Base-by-base conservation (phyloP, 1,140 invertebrate genomes). In the Drosophila aff. region DNA sequence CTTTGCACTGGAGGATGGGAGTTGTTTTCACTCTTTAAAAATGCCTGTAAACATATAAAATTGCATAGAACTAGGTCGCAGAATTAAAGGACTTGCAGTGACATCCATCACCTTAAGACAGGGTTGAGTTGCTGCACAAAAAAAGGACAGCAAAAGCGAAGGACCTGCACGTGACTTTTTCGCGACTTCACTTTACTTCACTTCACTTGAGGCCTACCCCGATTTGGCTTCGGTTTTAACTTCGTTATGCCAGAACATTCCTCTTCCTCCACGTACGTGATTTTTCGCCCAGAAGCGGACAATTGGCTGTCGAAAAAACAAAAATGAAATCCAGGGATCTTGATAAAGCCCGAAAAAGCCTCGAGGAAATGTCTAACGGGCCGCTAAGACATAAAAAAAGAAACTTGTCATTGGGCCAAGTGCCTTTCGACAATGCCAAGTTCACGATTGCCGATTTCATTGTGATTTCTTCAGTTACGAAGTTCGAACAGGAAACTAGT, bases 401-500 rank as follows among this genome's bases (percentile, higher is more conserved):
- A 57, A n/a, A 79, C 80, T 82, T 82, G 76, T 63, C 81, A 82
- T 79, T 76, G 60, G 64, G 69, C 80, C 71, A 76, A 76, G 73
- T 76, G 46, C 47, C 18, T 33, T 41, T 52, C 47, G 73, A 55
- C 72, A 65, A 75, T 75, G 55, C 62, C 62, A 58, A 59, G 73
- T 65, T 76, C 46, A 52, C 40, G 53, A 76, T 52, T 47, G 46
- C 43, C 52, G 43, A 74, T 53, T 75, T 53, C 31, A 62, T 72
- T 72, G 68, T 63, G 52, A 69, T 72, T 68, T 68, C 41, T 47
- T 43, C 10, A 43, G 28, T 26, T 69, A 61, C 26, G 36, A 78
- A 71, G 57, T 76, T 80, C 67, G 75, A 87, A 65, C 72, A 83
- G 81, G 73, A 81, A 89, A 89, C 81, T 61, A 75, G 85, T 83